phyloP scores from a whole-genome alignment of 64 coral and sea anemone species.

The Platygyra sinensis region DNA sequence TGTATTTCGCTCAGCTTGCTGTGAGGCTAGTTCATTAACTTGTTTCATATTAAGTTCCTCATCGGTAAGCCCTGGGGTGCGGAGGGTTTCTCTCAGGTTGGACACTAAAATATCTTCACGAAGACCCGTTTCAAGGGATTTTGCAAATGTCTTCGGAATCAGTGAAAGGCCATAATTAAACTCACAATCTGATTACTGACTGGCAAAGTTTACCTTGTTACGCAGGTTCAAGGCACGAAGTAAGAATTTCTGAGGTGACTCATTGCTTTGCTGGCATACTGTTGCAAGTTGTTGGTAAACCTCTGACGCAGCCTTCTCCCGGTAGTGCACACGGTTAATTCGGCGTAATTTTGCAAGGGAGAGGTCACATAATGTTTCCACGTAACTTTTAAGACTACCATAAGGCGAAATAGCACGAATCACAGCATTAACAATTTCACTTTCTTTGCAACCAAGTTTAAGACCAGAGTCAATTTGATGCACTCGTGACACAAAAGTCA shows the following conservation, averaged over 20 bases:
- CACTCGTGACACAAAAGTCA: slow-evolving; percentile 47
- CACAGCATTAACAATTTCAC: slow-evolving; percentile 49
- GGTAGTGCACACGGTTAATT: too few species aligned
- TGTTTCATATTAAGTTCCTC: slow-evolving; percentile 70
- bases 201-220: too few species aligned
- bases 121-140: slow-evolving; percentile 40
- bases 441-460: slow-evolving; percentile 49
- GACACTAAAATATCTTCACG: slow-evolving; percentile 57
- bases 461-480: slow-evolving; percentile 40
- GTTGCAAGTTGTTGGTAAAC: too few species aligned
- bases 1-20: background rate
- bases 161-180: too few species aligned
- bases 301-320: too few species aligned
- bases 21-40: slow-evolving; percentile 38
- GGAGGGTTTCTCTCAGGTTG: slow-evolving; percentile 40
- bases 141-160: slow-evolving; percentile 57
- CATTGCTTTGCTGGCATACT: too few species aligned
- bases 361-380: too few species aligned
- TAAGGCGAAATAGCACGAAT: slow-evolving; percentile 40
- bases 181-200: too few species aligned
- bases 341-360: too few species aligned
- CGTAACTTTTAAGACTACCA: slow-evolving; percentile 39
- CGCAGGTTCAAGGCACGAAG: too few species aligned
- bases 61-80: slow-evolving; percentile 13
- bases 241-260: too few species aligned